Evolutionary conservation across 2,888 invertebrate species (phyloP).

Genomic region (Agrochola macilenta): DNA sequence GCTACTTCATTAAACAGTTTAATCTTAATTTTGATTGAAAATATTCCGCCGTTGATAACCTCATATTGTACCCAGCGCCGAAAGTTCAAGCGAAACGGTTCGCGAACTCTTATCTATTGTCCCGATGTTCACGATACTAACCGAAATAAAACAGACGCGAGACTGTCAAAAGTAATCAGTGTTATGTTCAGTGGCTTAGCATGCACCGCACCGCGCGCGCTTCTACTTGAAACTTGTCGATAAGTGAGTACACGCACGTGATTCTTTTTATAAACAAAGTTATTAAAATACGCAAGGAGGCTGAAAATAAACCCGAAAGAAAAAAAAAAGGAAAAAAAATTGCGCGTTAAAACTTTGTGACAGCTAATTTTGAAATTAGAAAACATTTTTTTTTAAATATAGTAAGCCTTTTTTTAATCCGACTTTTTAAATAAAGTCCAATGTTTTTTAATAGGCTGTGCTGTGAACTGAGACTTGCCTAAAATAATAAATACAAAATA

Average conservation of each 20-base stretch:
- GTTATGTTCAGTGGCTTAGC: constrained; percentile 59
- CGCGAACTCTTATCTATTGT: constrained; percentile 49
- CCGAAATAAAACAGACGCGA: constrained; percentile 60
- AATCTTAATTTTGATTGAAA: neutral
- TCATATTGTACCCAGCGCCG: constrained; percentile 18
- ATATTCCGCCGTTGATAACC: constrained; percentile 31
- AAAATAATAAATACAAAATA: too few relatives aligned
- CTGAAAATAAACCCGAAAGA: neutral
- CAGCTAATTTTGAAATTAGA: constrained; percentile 14
- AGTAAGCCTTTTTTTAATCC: neutral
- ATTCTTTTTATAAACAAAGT: constrained; percentile 13
- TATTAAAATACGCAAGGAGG: neutral
- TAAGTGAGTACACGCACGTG: constrained; percentile 58
- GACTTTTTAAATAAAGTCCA: neutral
- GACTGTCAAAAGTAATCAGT: constrained; percentile 62
- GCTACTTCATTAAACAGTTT: neutral
- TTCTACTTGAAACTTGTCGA: constrained; percentile 25
- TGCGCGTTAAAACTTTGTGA: constrained; percentile 10
- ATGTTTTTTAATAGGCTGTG: neutral
- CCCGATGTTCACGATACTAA: constrained; percentile 52
- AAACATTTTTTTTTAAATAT: neutral
- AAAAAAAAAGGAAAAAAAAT: neutral
- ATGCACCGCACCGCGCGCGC: constrained; percentile 59
- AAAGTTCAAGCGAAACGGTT: constrained; percentile 56
- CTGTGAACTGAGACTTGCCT: neutral